Evolutionary conservation across 2,888 invertebrate species (phyloP), one percentile per base, ranked within the genome.

Genomic region (Archips xylosteana): DNA sequence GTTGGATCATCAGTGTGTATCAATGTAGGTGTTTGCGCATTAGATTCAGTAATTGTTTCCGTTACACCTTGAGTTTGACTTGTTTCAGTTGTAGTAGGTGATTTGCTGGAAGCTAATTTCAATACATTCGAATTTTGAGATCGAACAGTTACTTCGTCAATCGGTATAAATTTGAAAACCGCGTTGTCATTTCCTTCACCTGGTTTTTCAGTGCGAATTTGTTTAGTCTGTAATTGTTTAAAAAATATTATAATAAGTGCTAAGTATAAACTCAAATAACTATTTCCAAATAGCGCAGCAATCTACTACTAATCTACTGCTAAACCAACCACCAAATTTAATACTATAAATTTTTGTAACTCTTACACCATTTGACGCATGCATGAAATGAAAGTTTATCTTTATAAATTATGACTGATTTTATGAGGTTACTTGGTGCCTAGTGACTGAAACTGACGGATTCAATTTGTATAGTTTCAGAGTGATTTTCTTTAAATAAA

Each of bases 151-250:
- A 95, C 88, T 85, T 95, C 92, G 71, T 95, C 92, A 78, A 93
- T 92, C 47, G 93, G 93, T 87, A 94, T 94, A 76, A 91, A 94
- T 86, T 92, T 94, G 83, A 94, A 94, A 79, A 94, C 85, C 65
- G 92, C 84, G 76, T 83, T 88, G 78, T 88, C 90, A 76, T 83
- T 89, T 78, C 87, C 92, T 78, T 91, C 89, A 77, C 79, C 85
- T 74, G 95, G 94, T 79, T 87, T 94, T 87, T 95, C 94, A 36
- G 95, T 95, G 75, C 94, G 89, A 78, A 95, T 95, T 91, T 93
- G 89, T 87, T 95, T 89, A 75, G 95, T 95, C 95, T 95, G 93
- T 78, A 94, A 95, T 84, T 78, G 80, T 76, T 84, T 81, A 79
- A 77, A 64, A 75, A 64, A 75, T n/a, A 71, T 75, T 75, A 70